Evolutionary conservation across 2,888 invertebrate genomes (phyloP), one percentile per base, ranked within the genome.

Genomic region (Meteorus colon): DNA sequence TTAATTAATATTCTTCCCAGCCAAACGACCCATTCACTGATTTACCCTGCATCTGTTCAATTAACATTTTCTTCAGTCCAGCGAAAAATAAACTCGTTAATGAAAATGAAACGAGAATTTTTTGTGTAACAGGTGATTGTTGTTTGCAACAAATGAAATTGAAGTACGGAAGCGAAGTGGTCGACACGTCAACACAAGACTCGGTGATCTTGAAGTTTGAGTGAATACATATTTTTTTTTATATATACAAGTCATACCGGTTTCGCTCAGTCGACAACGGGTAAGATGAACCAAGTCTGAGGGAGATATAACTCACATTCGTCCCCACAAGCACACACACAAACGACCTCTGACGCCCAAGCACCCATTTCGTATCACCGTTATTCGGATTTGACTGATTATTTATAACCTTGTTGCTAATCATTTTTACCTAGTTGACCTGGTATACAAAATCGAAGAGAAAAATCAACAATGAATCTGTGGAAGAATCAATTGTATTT

Each of bases 231-330:
- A 19, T 19, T 19, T 19, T 19, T 19, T n/a, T 19, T n/a, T 24
- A 55, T 59, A 60, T 75, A 60, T 75, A 77, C 78, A 73, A 75
- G 78, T 77, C 77, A 76, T 79, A 79, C 81, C 78, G 79, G 78
- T 79, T 79, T 74, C 70, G 41, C 72, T 62, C 74, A 75, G 67
- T 74, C 63, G 73, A 65, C 68, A 67, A 45, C 67, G 67, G 27
- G 51, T 27, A 63, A 45, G 63, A 72, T 72, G 63, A 72, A 62
- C 72, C 51, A 55, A 69, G 63, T 48, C n/a, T 63, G 45, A 63
- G 51, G 51, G 45, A 29, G 45, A 63, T 63, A 37, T 29, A 34
- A 31, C 29, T n/a, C 8, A 55, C 19, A 24, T 19, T 55, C 8
- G 19, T 55, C n/a, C 24, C n/a, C 55, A 19, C 55, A 19, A 16